phyloP scores from a whole-genome alignment of 64 coral and sea anemone species.

The Hydrozoanthus tunicans region DNA sequence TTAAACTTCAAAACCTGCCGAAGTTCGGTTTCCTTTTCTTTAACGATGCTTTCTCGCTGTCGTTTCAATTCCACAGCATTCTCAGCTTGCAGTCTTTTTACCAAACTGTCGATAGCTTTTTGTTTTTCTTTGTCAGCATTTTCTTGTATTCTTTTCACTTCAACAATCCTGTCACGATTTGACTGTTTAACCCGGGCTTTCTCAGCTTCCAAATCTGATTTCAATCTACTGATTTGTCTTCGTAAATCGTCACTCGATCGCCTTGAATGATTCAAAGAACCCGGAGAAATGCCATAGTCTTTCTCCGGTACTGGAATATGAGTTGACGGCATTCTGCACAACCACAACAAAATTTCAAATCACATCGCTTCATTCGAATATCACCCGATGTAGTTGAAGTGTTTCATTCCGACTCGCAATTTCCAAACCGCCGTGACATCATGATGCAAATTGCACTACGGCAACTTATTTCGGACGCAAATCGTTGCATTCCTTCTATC shows the following conservation, averaged over 20 bases:
- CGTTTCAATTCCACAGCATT: constrained; percentile 75
- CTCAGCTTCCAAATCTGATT: constrained; percentile 90
- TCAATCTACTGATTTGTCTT: constrained; percentile 81
- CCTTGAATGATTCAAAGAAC: constrained; percentile 67
- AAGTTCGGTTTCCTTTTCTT: constrained; percentile 92
- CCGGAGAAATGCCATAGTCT: constrained; percentile 65
- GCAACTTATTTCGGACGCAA: constrained; percentile 14
- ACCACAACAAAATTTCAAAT: constrained; percentile 38
- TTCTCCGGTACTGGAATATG: constrained; percentile 83
- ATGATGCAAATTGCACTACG: not conserved
- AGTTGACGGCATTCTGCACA: constrained; percentile 83
- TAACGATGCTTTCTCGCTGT: constrained; percentile 60
- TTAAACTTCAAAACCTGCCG: constrained; percentile 91
- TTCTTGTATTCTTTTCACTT: constrained; percentile 94
- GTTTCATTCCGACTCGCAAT: not conserved
- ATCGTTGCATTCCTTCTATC: constrained; percentile 44
- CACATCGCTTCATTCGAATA: constrained; percentile 57
- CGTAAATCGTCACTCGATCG: constrained; percentile 77
- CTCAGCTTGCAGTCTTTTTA: constrained; percentile 80
- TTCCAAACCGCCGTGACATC: constrained; percentile 11
- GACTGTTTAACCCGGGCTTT: constrained; percentile 82
- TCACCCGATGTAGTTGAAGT: not conserved
- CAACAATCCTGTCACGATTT: constrained; percentile 89
- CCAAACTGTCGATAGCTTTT: constrained; percentile 79
- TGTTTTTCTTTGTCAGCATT: constrained; percentile 90